phyloP scores from a whole-genome alignment of 2,113 vertebrate species.

The Centropus unirufus region DNA sequence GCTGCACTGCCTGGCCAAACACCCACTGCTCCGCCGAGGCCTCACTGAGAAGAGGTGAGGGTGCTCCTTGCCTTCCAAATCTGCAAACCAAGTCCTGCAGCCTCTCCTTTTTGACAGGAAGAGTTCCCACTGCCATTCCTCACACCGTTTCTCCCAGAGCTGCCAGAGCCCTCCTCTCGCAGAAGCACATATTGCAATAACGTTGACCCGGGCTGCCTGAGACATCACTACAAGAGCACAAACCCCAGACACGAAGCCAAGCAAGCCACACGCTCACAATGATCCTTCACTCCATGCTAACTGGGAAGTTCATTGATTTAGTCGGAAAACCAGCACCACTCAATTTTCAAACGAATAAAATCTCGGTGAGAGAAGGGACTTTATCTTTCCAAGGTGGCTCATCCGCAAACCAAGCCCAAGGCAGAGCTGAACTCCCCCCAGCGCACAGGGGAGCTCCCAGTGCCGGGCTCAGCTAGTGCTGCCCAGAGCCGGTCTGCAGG shows the following conservation, averaged over 20 bases:
- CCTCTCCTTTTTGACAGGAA: neutral
- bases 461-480: rapidly evolving
- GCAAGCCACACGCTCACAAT: neutral
- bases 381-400: neutral
- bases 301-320: neutral
- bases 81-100: rapidly evolving
- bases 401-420: rapidly evolving
- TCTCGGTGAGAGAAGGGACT: neutral
- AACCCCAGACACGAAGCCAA: neutral
- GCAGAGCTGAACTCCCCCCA: neutral
- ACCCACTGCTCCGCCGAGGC: neutral
- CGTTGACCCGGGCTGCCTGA: neutral
- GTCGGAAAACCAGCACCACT: neutral
- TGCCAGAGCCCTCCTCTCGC: neutral
- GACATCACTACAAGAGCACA: neutral
- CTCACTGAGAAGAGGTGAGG: neutral
- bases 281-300: neutral
- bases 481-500: rapidly evolving
- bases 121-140: neutral
- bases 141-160: neutral
- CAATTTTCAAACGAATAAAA: neutral
- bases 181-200: neutral
- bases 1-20: neutral
- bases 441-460: rapidly evolving
- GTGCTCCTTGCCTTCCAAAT: neutral